Percentiles rank a stretch among this genome's conserved stretches.
Conservation (phyloP, 2,797 vertebrate genomes). For the Manis crassicaudata region DNA sequence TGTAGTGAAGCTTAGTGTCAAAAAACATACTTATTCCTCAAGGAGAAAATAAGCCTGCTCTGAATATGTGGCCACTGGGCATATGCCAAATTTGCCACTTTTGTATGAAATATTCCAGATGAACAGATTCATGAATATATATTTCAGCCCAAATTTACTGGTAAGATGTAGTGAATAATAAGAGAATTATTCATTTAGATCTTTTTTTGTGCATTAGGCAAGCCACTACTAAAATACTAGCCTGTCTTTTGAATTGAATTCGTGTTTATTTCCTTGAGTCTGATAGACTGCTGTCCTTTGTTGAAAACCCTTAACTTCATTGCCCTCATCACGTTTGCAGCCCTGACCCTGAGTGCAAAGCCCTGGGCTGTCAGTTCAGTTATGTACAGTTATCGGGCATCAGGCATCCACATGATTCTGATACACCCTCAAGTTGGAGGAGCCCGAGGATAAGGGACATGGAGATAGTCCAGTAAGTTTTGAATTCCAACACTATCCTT, state of each 20-base stretch:
- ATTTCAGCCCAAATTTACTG: conserved; percentile 11
- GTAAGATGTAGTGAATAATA: neutral
- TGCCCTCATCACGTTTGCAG: neutral
- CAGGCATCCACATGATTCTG: neutral
- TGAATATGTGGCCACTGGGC: neutral
- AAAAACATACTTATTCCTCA: conserved; percentile 49
- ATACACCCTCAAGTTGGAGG: neutral
- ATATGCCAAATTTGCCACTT: neutral
- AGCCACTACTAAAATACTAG: neutral
- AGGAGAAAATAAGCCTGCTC: conserved; percentile 37
- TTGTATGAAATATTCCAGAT: neutral
- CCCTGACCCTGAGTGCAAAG: neutral
- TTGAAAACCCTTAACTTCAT: neutral
- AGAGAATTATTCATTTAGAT: neutral
- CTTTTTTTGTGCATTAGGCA: neutral
- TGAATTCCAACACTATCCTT: neutral
- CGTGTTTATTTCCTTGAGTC: neutral
- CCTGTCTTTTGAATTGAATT: neutral
- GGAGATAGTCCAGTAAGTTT: neutral
- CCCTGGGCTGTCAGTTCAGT: neutral
- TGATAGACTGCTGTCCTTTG: neutral
- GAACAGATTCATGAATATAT: neutral
- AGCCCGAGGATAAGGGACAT: neutral
- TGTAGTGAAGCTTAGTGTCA: conserved; percentile 20
- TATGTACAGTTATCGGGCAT: conserved; percentile 18